These are phyloP conservation scores for Aspidapion aeneum DNA, from an alignment of 2,888 invertebrate genomes.

Conservation along the genomic window DNA sequence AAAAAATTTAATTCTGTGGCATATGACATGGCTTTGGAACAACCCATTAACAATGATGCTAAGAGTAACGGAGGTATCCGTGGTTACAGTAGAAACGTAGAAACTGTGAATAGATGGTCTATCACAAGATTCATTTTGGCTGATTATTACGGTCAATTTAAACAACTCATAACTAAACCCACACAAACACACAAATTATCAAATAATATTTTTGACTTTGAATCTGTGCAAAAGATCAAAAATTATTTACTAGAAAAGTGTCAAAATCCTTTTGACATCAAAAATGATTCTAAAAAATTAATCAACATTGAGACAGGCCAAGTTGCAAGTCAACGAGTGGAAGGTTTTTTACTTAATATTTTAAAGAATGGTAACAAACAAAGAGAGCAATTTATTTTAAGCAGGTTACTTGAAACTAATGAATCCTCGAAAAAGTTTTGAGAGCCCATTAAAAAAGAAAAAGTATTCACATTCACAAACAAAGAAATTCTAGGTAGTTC, in stretches of 20 bases:
- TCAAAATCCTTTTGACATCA: not conserved
- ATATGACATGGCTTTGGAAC: not conserved
- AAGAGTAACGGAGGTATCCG: not conserved
- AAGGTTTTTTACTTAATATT: not conserved
- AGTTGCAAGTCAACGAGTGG: not conserved
- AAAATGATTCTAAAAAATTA: not conserved
- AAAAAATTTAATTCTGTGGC: not conserved
- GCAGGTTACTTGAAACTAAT: not conserved
- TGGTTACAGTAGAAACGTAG: not conserved
- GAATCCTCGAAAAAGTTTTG: not conserved
- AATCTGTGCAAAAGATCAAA: not conserved
- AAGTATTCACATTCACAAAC: not conserved
- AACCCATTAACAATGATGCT: not conserved
- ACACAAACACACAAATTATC: not conserved
- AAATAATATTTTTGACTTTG: not conserved
- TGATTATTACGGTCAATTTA: not conserved
- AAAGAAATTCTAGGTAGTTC: not conserved
- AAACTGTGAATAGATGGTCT: not conserved
- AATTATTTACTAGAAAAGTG: not conserved
- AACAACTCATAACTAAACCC: not conserved
- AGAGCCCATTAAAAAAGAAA: not conserved
- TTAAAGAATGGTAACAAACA: not conserved
- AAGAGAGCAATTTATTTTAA: not conserved
- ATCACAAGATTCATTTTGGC: not conserved
- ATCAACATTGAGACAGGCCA: not conserved